Conservation (phyloP, 2,797 vertebrate genomes). For the Manis crassicaudata region DNA sequence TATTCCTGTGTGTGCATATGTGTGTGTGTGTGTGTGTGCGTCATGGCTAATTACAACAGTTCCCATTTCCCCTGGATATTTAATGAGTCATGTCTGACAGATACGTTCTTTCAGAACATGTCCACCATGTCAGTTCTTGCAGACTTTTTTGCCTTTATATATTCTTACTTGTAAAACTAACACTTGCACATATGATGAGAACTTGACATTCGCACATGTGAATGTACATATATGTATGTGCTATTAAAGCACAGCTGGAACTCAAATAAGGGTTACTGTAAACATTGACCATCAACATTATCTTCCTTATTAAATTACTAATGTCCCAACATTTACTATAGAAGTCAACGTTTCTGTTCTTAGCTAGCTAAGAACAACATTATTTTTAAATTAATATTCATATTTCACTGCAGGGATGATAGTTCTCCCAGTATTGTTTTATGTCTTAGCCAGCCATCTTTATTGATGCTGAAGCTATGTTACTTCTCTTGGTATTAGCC, state of each 20-base stretch:
- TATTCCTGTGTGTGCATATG: neutral
- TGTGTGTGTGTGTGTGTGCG: no score
- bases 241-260: neutral
- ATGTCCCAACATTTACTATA: neutral
- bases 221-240: neutral
- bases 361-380: neutral
- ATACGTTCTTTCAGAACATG: neutral
- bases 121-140: neutral
- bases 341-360: slow-evolving; percentile 13
- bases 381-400: neutral
- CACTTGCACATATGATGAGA: neutral
- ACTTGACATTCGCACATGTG: neutral
- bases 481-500: neutral
- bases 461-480: neutral
- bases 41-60: neutral
- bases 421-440: neutral
- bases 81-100: neutral
- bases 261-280: neutral
- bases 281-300: neutral
- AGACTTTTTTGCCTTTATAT: neutral
- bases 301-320: slow-evolving; percentile 24
- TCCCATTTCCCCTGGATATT: neutral
- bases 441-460: slow-evolving; percentile 15
- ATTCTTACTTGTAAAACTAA: slow-evolving; percentile 10
- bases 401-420: neutral